phyloP scores from a whole-genome alignment of 2,888 invertebrate species.

The Eilema caniola region DNA sequence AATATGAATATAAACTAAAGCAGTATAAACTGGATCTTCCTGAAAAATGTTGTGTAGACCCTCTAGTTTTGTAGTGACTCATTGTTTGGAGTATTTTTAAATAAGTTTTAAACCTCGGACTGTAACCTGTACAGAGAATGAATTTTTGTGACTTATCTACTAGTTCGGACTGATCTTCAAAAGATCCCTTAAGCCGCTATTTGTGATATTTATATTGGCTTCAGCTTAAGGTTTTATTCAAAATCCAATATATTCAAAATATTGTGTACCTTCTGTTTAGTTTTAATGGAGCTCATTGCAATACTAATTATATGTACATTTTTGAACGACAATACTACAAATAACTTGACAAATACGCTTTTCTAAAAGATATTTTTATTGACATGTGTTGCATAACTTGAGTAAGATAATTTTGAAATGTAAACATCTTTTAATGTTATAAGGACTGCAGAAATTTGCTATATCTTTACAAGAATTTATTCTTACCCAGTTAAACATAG shows the following conservation, averaged over 20 bases:
- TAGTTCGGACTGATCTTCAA: conserved; percentile 61
- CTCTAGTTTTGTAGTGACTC: conserved; percentile 79
- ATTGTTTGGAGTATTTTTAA: conserved; percentile 82
- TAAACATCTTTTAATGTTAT: conserved; percentile 67
- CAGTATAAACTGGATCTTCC: conserved; percentile 71
- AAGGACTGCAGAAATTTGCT: conserved; percentile 81
- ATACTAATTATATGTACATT: conserved; percentile 62
- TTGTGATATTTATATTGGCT: conserved; percentile 82
- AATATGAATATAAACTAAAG: conserved; percentile 72
- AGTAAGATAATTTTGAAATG: conserved; percentile 70
- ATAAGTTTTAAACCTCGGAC: conserved; percentile 84
- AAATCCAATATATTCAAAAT: conserved; percentile 55
- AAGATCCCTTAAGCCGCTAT: conserved; percentile 72
- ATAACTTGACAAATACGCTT: conserved; percentile 66
- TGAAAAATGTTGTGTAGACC: conserved; percentile 76
- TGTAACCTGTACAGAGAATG: conserved; percentile 78
- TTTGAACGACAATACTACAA: conserved; percentile 66
- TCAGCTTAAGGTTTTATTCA: conserved; percentile 63
- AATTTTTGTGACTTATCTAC: conserved; percentile 75
- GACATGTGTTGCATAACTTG: conserved; percentile 67
- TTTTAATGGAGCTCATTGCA: conserved; percentile 64
- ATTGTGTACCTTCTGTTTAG: conserved; percentile 54
- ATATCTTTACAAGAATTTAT: conserved; percentile 73
- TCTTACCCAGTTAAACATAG: conserved; percentile 63
- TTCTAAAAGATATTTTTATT: conserved; percentile 68